A percentile compares a stretch with the other conserved stretches of the same genome.
phyloP scores from a whole-genome alignment of 2,113 vertebrate species.

The Hipposideros armiger region DNA sequence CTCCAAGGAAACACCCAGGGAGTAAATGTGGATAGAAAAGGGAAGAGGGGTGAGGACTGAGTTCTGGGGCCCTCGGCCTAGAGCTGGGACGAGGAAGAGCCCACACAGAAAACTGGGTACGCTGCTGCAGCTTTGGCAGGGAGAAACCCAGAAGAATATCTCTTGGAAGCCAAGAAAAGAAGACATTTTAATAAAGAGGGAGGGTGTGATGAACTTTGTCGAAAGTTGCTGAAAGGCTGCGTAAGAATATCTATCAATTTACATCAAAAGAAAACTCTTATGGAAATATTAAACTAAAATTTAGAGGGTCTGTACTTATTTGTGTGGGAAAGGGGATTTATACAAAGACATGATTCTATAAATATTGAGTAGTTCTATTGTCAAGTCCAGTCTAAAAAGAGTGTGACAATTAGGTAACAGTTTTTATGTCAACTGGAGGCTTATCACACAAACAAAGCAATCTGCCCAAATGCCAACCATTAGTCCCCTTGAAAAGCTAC shows the following conservation, averaged over 20 bases:
- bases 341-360: neutral
- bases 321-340: neutral
- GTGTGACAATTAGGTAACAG: neutral
- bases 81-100: neutral
- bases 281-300: slow-evolving; percentile 11
- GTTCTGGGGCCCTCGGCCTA: neutral
- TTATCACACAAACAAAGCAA: neutral
- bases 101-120: neutral
- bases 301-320: neutral
- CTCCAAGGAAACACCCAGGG: neutral
- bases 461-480: neutral
- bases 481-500: neutral
- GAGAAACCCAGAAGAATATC: neutral
- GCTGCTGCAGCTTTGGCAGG: neutral
- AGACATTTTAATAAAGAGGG: neutral
- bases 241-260: neutral
- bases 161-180: neutral
- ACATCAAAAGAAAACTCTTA: neutral
- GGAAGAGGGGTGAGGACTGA: neutral
- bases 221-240: neutral
- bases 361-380: neutral
- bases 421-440: neutral
- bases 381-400: slow-evolving; percentile 48
- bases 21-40: neutral
- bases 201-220: neutral